Evolutionary conservation across 2,113 vertebrate species (phyloP).

Genomic region (Rhinopithecus roxellana): DNA sequence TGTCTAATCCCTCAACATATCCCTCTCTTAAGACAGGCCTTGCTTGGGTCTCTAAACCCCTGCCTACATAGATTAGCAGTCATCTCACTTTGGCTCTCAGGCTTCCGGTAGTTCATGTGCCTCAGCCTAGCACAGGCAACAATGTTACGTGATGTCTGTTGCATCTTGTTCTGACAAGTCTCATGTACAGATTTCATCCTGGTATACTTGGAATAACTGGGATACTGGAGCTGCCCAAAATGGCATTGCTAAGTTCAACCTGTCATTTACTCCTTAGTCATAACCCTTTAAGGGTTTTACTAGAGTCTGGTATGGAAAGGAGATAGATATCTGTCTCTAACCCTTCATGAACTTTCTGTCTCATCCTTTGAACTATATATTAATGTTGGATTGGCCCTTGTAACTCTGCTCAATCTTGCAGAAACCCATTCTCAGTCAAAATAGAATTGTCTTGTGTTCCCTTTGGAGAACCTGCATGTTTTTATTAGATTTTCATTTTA

Average conservation of each 20-base stretch:
- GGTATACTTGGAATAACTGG: neutral
- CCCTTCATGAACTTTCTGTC: neutral
- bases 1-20: neutral
- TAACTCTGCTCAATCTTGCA: neutral
- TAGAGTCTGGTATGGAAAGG: neutral
- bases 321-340: neutral
- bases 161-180: neutral
- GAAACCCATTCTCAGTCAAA: constrained; percentile 22
- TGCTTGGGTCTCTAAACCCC: neutral
- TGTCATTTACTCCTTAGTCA: neutral
- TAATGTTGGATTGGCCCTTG: neutral
- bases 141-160: neutral
- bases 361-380: neutral
- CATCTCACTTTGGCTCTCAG: neutral
- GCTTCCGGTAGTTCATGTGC: neutral
- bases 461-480: neutral
- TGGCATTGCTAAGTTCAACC: neutral
- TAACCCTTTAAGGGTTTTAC: neutral
- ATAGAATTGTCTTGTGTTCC: neutral
- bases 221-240: neutral
- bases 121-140: neutral
- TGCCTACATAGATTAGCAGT: neutral
- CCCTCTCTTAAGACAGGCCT: neutral
- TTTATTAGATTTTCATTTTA: constrained; percentile 36
- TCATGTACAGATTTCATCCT: neutral